Evolutionary conservation across 2,797 vertebrate species (phyloP), one percentile per base, ranked within the genome.

Genomic region (Masticophis lateralis): DNA sequence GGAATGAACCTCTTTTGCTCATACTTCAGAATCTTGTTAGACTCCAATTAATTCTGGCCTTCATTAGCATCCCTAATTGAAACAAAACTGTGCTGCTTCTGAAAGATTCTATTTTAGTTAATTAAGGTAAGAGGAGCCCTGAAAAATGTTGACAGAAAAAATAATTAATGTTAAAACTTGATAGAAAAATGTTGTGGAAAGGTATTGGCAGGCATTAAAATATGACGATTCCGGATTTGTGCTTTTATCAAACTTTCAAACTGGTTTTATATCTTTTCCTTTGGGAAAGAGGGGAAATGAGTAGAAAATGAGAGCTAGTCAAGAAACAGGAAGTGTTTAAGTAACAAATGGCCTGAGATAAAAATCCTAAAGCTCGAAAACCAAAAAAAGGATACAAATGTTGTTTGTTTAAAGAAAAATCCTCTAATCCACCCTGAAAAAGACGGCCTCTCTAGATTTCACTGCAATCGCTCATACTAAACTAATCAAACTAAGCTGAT

Each of bases 51-150:
- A 91, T 91, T 86, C 37, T 51, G 32, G 9, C 43, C 56, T 86
- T 86, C 83, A 83, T 91, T 60, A 47, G 90, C 56, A 51, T 86
- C 74, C 14, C 74, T 86, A 91, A 91, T 47, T 91, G 47, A 86
- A 91, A 79, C n/a, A 59, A 79, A 83, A 47, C 37, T n/a, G 12
- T 57, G 32, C 32, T 79, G 53, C 22, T 83, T 69, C 22, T 83
- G 56, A 91, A 86, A 86, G 5, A 59, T 86, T 74, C 56, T 91
- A 8, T 86, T 91, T 56, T 86, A 57, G 37, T 91, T 91, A 91
- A 86, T 91, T 91, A 86, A 86, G 14, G 37, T 27, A 47, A 61
- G 43, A 89, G 11, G 32, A 86, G 12, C 57, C 18, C 74, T 86
- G 32, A 43, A 57, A 91, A 60, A 28, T 86, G 16, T 51, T 25